phyloP scores from a whole-genome alignment of 2,113 vertebrate genomes.

The Falco punctatus region DNA sequence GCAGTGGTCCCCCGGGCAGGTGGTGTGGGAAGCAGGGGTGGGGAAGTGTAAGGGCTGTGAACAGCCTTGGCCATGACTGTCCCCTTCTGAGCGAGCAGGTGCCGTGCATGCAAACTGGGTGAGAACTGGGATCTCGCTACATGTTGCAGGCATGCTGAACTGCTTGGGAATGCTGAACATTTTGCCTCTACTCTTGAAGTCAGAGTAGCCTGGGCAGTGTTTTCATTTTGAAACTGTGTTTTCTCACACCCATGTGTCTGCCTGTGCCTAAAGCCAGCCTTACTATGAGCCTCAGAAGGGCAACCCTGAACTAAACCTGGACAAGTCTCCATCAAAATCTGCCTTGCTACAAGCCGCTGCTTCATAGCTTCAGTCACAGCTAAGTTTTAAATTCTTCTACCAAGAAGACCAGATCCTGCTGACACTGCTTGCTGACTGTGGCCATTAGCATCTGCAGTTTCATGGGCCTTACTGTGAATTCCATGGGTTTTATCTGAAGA shows the following conservation, averaged over 20 bases:
- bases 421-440: background rate
- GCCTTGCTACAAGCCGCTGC: background rate
- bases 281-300: background rate
- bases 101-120: background rate
- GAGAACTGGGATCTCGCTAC: background rate
- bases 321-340: background rate
- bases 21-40: accelerated
- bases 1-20: background rate
- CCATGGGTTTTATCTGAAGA: background rate
- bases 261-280: background rate
- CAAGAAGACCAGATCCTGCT: background rate
- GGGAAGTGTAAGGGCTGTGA: background rate
- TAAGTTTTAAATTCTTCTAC: background rate
- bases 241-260: accelerated
- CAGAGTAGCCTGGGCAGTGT: background rate
- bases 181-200: background rate
- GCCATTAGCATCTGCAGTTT: background rate
- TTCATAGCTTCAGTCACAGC: background rate
- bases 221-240: background rate
- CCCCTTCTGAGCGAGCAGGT: background rate
- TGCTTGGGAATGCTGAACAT: background rate
- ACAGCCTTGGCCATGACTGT: background rate
- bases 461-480: background rate
- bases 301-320: background rate
- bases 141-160: background rate